Base-by-base conservation (phyloP, 1,140 invertebrate species). In the Bombus waltoni region DNA sequence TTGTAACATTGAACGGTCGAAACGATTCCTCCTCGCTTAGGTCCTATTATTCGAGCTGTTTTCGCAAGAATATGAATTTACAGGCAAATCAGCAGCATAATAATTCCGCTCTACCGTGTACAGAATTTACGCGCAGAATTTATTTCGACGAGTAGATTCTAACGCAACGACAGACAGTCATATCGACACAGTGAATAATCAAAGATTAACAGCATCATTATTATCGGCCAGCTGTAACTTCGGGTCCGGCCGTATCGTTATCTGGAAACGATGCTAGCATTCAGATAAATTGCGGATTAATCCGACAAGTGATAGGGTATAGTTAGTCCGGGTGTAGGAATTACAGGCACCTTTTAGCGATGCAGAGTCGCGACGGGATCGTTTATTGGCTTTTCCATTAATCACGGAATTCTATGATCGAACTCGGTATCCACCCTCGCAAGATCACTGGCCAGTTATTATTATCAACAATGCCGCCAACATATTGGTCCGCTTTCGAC, bases 331-430 rank as follows among this genome's bases (percentile, higher is more conserved):
- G 40, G 3, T 18, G 32, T 25, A 62, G 75, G 40, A 72, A 84
- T 84, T 79, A 72, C 47, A 71, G 82, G 15, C 38, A 11, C 76
- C 66, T 79, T 83, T 84, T 79, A 79, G 32, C 76, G 76, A 72
- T 72, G 66, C 76, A 44, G 40, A 59, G 47, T 59, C n/a, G 47
- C 82, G 73, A n/a, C 59, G 59, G 59, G 59, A 79, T 79, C 76
- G 76, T 84, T 84, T 84, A 84, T 79, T 32, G 76, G 66, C 75
- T 72, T 84, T 79, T 84, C 83, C 83, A 79, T 84, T 84, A 84
- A 84, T 84, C 83, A 84, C n/a, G 40, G n/a, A 77, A 79, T 78
- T 78, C 75, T 71, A 70, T 71, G 82, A 71, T 79, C 75, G 59
- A 40, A 40, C 18, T 13, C 53, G 66, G 65, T 22, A 59, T 79